Percentiles rank a stretch among this genome's conserved stretches.
phyloP scores from a whole-genome alignment of 2,888 invertebrate genomes.

The Lissonota sp. region DNA sequence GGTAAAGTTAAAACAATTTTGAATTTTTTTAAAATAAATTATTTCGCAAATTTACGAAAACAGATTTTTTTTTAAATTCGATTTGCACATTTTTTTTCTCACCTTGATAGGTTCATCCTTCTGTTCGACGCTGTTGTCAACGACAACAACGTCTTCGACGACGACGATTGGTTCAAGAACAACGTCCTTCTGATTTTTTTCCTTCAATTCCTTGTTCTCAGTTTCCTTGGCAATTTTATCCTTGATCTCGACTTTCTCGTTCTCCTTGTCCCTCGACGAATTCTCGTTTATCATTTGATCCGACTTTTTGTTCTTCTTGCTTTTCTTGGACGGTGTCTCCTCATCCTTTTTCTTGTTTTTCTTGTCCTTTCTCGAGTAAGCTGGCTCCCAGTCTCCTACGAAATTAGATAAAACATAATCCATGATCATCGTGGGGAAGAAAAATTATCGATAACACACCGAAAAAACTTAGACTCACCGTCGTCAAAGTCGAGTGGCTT shows the following conservation, averaged over 20 bases:
- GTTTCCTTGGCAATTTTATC: slow-evolving; percentile 85
- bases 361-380: slow-evolving; percentile 89
- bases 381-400: slow-evolving; percentile 89
- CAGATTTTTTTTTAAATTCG: too few relatives aligned
- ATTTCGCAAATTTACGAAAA: too few relatives aligned
- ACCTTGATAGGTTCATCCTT: slow-evolving; percentile 71
- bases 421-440: too few relatives aligned
- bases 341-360: slow-evolving; percentile 89
- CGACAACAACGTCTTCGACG: slow-evolving; percentile 71
- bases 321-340: slow-evolving; percentile 84
- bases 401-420: slow-evolving; percentile 4
- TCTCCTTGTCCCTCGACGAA: slow-evolving; percentile 83
- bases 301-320: slow-evolving; percentile 85
- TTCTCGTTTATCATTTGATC: slow-evolving; percentile 84
- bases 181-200: slow-evolving; percentile 82
- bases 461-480: slow-evolving; percentile 81
- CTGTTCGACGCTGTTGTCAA: slow-evolving; percentile 72
- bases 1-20: background rate
- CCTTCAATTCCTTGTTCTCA: slow-evolving; percentile 84
- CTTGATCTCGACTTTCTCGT: slow-evolving; percentile 83
- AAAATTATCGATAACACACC: background rate
- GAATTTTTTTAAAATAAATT: background rate
- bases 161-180: slow-evolving; percentile 76
- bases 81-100: background rate
- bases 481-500: slow-evolving; percentile 91